These are phyloP conservation scores for Drosophila anomelani DNA, from an alignment of 2,888 invertebrate genomes.

Conservation along the genomic window DNA sequence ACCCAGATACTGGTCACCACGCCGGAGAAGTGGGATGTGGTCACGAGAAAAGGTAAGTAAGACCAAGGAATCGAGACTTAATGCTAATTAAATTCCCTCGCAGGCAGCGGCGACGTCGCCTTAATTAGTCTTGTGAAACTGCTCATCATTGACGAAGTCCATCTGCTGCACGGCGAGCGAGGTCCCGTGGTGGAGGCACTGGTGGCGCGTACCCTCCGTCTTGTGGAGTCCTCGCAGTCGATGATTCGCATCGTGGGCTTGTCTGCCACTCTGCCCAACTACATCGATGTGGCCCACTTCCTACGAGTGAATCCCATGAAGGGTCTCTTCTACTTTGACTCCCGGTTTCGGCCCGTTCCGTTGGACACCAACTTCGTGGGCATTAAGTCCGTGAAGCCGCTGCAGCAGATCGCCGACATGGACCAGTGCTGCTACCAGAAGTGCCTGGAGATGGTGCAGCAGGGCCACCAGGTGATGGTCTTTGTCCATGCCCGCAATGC, in stretches of 20 bases:
- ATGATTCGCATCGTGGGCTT: conserved; percentile 99
- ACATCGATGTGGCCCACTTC: conserved; percentile 97
- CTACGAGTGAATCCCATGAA: conserved; percentile 95
- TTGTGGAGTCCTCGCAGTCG: conserved; percentile 95
- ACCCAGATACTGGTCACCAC: conserved; percentile 99
- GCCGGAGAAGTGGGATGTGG: conserved; percentile 99
- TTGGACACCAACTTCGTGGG: conserved; percentile 96
- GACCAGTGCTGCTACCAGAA: conserved; percentile 97
- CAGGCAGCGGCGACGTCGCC: conserved; percentile 92
- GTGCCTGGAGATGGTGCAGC: conserved; percentile 92
- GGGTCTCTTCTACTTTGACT: conserved; percentile 97
- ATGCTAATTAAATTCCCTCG: not conserved
- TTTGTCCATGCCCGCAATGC: conserved; percentile 99
- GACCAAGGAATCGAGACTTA: too few relatives aligned
- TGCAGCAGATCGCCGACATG: conserved; percentile 90
- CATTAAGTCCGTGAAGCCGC: conserved; percentile 88
- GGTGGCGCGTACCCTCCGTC: conserved; percentile 96
- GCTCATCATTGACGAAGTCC: conserved; percentile 98
- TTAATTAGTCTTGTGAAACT: conserved; percentile 95
- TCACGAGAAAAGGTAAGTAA: conserved; percentile 93
- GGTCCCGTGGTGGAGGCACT: conserved; percentile 99
- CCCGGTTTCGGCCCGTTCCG: conserved; percentile 97
- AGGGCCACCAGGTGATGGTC: conserved; percentile 98
- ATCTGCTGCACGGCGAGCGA: conserved; percentile 97
- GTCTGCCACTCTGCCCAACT: conserved; percentile 99